A percentile compares a stretch with the other conserved stretches of the same genome.
Conservation (phyloP, 2,888 invertebrate genomes). For the Cepaea hortensis region DNA sequence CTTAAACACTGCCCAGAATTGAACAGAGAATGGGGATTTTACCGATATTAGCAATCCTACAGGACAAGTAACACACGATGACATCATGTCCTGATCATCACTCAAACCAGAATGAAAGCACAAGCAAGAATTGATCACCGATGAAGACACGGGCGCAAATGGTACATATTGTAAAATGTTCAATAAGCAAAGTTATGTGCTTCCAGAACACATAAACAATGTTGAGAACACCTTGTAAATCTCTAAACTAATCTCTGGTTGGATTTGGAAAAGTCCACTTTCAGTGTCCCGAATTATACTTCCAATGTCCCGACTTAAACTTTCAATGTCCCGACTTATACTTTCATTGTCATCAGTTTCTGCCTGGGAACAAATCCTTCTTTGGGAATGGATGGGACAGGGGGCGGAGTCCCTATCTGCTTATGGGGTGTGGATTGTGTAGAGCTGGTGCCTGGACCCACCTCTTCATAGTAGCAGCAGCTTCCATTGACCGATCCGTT, state of each 20-base stretch:
- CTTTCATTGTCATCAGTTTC: conserved; percentile 27
- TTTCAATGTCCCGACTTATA: neutral
- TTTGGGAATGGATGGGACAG: conserved; percentile 48
- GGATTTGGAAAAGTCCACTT: neutral
- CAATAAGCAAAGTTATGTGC: too few species aligned
- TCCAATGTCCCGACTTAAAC: neutral
- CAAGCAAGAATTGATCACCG: too few species aligned
- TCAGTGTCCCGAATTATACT: too few species aligned
- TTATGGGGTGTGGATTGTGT: conserved; percentile 36
- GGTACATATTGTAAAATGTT: too few species aligned
- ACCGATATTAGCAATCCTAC: too few species aligned
- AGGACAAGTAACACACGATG: too few species aligned
- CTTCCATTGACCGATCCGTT: conserved; percentile 44
- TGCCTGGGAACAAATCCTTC: conserved; percentile 48
- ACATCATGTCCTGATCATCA: too few species aligned
- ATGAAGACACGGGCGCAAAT: too few species aligned
- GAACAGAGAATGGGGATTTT: too few species aligned
- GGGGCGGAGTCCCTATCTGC: conserved; percentile 38
- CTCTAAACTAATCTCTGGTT: neutral
- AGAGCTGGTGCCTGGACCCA: conserved; percentile 47
- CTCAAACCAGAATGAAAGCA: too few species aligned
- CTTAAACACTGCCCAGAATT: too few species aligned
- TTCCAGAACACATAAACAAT: neutral
- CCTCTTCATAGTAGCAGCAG: conserved; percentile 54
- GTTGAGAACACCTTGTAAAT: neutral